Evolutionary conservation across 2,888 invertebrate species (phyloP), one percentile per base, ranked within the genome.

Genomic region (Cataglyphis cursor): DNA sequence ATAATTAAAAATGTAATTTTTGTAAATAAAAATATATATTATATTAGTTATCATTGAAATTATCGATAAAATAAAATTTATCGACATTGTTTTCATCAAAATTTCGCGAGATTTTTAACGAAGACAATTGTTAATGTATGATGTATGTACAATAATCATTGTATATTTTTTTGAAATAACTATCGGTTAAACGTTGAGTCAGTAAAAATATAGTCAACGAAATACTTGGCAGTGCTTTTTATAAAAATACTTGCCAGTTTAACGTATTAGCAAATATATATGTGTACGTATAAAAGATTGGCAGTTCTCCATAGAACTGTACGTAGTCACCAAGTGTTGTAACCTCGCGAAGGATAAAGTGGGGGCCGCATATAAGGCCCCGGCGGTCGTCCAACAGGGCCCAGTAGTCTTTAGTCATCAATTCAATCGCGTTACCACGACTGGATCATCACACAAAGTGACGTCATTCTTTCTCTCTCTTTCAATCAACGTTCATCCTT

Each of bases 361-460:
- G 93, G 94, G 94, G 94, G 94, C 91, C 90, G 91, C 93, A 94
- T 94, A 95, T 95, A 95, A 95, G 93, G 92, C 93, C 93, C 92
- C 88, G 91, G 90, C 90, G 90, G 89, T 90, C 90, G 91, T 91
- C 90, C 91, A 91, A 91, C 91, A 89, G 84, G 91, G 90, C 92
- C 92, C 93, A 94, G 94, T 94, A 94, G 92, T 90, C 93, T 93
- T 93, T 94, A 93, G 93, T 94, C 93, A 94, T 93, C 93, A 93
- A 93, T 92, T 91, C 91, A 76, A 64, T 73, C 87, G 85, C 88
- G 83, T 87, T 83, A 80, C 72, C 44, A 78, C 59, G 72, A 80
- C 44, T 59, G 57, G 31, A 78, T 59, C 72, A 80, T 57, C 41
- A 15, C 10, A 28, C 84, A 74, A 75, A 87, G 84, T 82, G 72